These are phyloP conservation scores for Sisyra terminalis DNA, from an alignment of 2,888 invertebrate genomes.

Conservation along the genomic window DNA sequence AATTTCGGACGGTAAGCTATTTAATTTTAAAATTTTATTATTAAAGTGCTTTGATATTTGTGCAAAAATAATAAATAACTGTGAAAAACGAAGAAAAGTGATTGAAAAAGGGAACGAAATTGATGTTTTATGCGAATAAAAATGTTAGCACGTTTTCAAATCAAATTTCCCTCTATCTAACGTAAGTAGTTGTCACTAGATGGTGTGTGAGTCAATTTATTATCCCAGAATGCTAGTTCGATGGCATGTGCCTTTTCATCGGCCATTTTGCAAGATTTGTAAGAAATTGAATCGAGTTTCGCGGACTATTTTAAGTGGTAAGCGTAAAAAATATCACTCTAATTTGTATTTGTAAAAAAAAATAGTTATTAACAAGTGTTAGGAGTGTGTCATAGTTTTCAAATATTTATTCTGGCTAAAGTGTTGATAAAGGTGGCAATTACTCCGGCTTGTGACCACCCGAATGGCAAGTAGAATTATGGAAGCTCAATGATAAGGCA, in stretches of 20 bases:
- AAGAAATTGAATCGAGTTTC: slow-evolving; percentile 44
- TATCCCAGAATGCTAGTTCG: slow-evolving; percentile 34
- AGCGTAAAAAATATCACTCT: slow-evolving; percentile 19
- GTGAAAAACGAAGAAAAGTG: neutral
- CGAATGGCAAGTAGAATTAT: slow-evolving; percentile 22
- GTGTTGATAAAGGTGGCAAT: slow-evolving; percentile 5
- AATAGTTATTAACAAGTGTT: slow-evolving; percentile 1
- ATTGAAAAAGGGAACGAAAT: neutral
- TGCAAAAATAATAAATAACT: no score
- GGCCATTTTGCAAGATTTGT: slow-evolving; percentile 51
- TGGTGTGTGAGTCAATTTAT: neutral
- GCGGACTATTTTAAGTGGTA: slow-evolving; percentile 41
- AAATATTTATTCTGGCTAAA: slow-evolving; percentile 5
- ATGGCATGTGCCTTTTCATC: slow-evolving; percentile 48
- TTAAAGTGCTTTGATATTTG: slow-evolving; percentile 6
- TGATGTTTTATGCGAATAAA: neutral
- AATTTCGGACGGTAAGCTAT: slow-evolving; percentile 18
- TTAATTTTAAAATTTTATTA: slow-evolving; percentile 9
- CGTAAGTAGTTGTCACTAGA: neutral
- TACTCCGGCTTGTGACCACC: slow-evolving; percentile 21
- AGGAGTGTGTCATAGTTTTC: slow-evolving; percentile 4
- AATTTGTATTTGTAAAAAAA: slow-evolving; percentile 1
- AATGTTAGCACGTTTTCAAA: slow-evolving; percentile 1
- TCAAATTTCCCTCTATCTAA: slow-evolving; percentile 2
- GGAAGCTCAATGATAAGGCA: slow-evolving; percentile 29